phyloP scores from a whole-genome alignment of 2,797 vertebrate species.

The Pangasius mekongensis region DNA sequence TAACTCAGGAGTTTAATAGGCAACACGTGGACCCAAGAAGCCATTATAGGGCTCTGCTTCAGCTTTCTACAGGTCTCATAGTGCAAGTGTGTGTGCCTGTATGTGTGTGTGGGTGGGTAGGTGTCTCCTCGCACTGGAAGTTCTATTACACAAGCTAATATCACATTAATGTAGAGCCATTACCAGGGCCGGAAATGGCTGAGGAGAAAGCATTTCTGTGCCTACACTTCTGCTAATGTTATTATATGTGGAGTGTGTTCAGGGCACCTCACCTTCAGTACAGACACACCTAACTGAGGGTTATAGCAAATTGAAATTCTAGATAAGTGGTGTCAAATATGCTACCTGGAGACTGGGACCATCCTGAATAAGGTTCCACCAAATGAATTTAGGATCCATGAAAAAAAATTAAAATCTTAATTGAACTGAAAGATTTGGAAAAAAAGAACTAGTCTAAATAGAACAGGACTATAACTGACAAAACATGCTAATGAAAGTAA shows the following conservation, averaged over 20 bases:
- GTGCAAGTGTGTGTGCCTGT: slow-evolving; percentile 7
- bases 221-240: slow-evolving; percentile 20
- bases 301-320: not conserved
- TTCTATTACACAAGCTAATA: slow-evolving; percentile 39
- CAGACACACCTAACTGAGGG: not conserved
- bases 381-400: no score
- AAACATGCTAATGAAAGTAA: not conserved
- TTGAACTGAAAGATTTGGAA: not conserved
- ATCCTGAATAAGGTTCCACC: not conserved
- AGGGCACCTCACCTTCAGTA: not conserved
- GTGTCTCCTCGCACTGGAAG: slow-evolving; percentile 6
- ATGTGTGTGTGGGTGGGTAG: not conserved
- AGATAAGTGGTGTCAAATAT: not conserved
- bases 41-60: not conserved
- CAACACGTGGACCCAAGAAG: slow-evolving; percentile 6
- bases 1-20: slow-evolving; percentile 6
- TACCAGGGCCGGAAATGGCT: slow-evolving; percentile 30
- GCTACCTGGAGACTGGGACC: no score
- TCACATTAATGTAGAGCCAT: slow-evolving; percentile 28
- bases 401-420: not conserved
- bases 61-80: not conserved
- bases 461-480: not conserved
- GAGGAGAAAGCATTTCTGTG: slow-evolving; percentile 22
- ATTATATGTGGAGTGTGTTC: slow-evolving; percentile 35
- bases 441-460: not conserved